These are phyloP conservation scores for Phalera bucephala DNA, from an alignment of 2,888 invertebrate genomes.

Conservation along the genomic window DNA sequence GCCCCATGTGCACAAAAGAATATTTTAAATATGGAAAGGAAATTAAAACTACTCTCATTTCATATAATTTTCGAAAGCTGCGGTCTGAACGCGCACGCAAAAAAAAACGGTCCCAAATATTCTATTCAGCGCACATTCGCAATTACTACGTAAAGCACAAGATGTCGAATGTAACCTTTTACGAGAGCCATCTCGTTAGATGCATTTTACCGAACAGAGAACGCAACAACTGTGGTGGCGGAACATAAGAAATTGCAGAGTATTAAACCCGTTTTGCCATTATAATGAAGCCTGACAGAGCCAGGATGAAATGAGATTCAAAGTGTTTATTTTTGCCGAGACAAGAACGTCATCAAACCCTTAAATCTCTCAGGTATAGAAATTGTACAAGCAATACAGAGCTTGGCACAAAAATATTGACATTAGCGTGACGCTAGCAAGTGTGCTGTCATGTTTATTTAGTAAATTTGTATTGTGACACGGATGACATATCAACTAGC, in stretches of 20 bases:
- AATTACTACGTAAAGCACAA: slow-evolving; percentile 37
- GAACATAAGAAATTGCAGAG: slow-evolving; percentile 41
- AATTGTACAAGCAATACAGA: slow-evolving; percentile 55
- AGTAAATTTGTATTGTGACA: no score
- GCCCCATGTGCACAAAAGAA: no score
- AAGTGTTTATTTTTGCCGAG: slow-evolving; percentile 26
- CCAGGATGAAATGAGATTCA: slow-evolving; percentile 33
- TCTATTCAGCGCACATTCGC: slow-evolving; percentile 17
- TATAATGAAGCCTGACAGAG: slow-evolving; percentile 46
- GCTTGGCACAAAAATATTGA: no score
- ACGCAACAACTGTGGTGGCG: slow-evolving; percentile 4
- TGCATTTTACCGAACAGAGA: slow-evolving; percentile 43
- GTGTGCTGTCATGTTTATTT: no score
- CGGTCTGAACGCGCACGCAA: slow-evolving; percentile 32
- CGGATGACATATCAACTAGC: no score
- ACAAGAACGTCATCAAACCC: slow-evolving; percentile 36
- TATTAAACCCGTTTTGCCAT: slow-evolving; percentile 39
- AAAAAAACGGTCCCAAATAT: slow-evolving; percentile 30
- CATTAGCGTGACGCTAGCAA: no score
- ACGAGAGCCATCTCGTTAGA: slow-evolving; percentile 40
- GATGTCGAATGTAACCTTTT: slow-evolving; percentile 32
- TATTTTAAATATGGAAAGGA: slow-evolving; percentile 16
- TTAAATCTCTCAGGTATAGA: slow-evolving; percentile 50
- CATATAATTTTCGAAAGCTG: slow-evolving; percentile 30
- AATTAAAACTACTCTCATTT: slow-evolving; percentile 32